Conservation (phyloP, 2,797 vertebrate species). For the Naso thynnoides region DNA sequence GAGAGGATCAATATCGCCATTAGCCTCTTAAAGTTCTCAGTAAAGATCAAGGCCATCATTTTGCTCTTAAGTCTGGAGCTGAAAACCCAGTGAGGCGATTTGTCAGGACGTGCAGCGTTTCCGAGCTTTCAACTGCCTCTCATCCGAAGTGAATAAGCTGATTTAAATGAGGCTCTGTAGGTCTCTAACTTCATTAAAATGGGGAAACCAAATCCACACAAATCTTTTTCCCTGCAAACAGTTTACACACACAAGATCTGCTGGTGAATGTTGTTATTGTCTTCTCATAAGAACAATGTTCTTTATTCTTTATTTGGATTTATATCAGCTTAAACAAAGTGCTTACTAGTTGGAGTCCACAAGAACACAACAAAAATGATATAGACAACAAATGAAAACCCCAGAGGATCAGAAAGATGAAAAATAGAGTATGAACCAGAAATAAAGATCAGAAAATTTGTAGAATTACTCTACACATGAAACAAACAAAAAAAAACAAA, state of each 20-base stretch:
- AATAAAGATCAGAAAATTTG: too few relatives aligned
- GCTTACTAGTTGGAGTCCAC: too few relatives aligned
- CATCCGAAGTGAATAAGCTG: constrained; percentile 49
- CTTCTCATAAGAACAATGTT: neutral
- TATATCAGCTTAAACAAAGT: too few relatives aligned
- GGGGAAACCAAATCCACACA: constrained; percentile 41
- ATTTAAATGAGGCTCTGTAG: constrained; percentile 40
- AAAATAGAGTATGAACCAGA: too few relatives aligned
- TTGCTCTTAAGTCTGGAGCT: constrained; percentile 37
- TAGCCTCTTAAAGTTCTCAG: constrained; percentile 67
- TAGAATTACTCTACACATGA: too few relatives aligned
- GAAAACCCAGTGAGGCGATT: constrained; percentile 49
- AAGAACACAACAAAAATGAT: too few relatives aligned
- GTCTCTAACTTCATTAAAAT: constrained; percentile 45
- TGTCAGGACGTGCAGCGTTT: constrained; percentile 63
- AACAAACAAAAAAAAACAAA: too few relatives aligned
- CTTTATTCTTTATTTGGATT: too few relatives aligned
- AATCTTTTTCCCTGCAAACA: constrained; percentile 12
- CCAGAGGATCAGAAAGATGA: too few relatives aligned
- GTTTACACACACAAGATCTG: constrained; percentile 16
- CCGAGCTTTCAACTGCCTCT: constrained; percentile 55
- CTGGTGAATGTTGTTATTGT: constrained; percentile 1
- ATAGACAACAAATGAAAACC: too few relatives aligned
- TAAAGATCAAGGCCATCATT: constrained; percentile 63
- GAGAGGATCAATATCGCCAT: constrained; percentile 65